These are phyloP conservation scores for Proisotoma minuta DNA, from an alignment of 2,888 invertebrate genomes.

Conservation along the genomic window DNA sequence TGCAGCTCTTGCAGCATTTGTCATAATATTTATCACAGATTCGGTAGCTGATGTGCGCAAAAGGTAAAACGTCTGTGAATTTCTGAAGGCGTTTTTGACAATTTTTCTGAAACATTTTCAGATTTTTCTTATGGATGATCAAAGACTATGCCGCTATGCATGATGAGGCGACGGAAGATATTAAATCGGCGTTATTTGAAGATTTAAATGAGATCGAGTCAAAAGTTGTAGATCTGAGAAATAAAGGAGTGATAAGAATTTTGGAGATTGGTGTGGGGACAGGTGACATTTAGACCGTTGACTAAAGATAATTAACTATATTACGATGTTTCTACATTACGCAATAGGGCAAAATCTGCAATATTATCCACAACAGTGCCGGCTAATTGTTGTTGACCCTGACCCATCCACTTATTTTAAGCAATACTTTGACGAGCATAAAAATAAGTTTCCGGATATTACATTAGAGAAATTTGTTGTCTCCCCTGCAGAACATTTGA, in stretches of 20 bases:
- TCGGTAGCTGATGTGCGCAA: constrained; percentile 30
- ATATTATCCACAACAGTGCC: constrained; percentile 43
- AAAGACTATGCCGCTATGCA: constrained; percentile 28
- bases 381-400: constrained; percentile 43
- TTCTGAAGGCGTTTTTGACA: background rate
- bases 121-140: constrained; percentile 34
- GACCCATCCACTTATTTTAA: constrained; percentile 37
- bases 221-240: constrained; percentile 38
- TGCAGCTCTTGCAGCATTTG: constrained; percentile 14
- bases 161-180: constrained; percentile 29
- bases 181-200: constrained; percentile 36
- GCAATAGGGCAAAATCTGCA: constrained; percentile 38
- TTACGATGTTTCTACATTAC: background rate
- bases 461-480: constrained; percentile 42
- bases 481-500: constrained; percentile 46
- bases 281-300: constrained; percentile 8
- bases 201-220: constrained; percentile 39
- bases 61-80: constrained; percentile 24
- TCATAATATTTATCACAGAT: constrained; percentile 33
- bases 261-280: constrained; percentile 45
- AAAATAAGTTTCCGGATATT: constrained; percentile 37
- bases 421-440: constrained; percentile 38
- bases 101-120: constrained; percentile 12
- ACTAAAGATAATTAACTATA: background rate
- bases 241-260: constrained; percentile 38